A percentile compares a stretch with the other conserved stretches of the same genome.
Evolutionary conservation across 2,888 invertebrate species (phyloP).

Genomic region (Unio pictorum): DNA sequence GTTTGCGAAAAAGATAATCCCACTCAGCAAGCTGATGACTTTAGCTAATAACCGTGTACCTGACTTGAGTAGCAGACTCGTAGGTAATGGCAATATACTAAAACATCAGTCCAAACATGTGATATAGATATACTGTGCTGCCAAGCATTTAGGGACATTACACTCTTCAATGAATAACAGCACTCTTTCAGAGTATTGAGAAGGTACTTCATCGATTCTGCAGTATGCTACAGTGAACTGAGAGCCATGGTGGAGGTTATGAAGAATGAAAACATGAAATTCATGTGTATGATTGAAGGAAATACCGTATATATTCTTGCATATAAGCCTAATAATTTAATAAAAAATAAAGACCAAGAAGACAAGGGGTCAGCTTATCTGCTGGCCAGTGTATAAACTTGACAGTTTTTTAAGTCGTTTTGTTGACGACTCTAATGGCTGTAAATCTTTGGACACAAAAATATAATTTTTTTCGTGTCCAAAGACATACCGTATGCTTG

Average conservation of each 20-base stretch:
- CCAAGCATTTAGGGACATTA: slow-evolving; percentile 16
- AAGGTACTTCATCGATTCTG: slow-evolving; percentile 7
- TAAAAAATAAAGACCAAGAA: too few relatives aligned
- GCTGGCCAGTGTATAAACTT: too few relatives aligned
- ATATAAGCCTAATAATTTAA: too few relatives aligned
- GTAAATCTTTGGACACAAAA: too few relatives aligned
- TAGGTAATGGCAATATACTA: slow-evolving; percentile 13
- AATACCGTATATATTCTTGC: not conserved
- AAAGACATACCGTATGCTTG: too few relatives aligned
- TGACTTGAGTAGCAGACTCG: not conserved
- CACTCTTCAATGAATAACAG: slow-evolving; percentile 11
- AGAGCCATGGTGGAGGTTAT: slow-evolving; percentile 7
- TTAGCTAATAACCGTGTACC: slow-evolving; percentile 21
- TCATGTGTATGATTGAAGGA: slow-evolving; percentile 9
- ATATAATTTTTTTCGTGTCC: too few relatives aligned
- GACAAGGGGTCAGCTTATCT: too few relatives aligned
- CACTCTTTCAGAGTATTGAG: slow-evolving; percentile 1
- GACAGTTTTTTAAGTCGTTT: too few relatives aligned
- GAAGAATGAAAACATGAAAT: slow-evolving; percentile 4
- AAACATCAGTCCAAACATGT: slow-evolving; percentile 4
- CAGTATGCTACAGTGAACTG: slow-evolving; percentile 14
- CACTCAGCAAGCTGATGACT: slow-evolving; percentile 7
- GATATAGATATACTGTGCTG: slow-evolving; percentile 24
- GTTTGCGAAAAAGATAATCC: slow-evolving; percentile 4
- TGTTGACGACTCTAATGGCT: too few relatives aligned